These are phyloP conservation scores for Drosophila seguyi DNA, from an alignment of 1,140 invertebrate genomes.

Conservation along the genomic window DNA sequence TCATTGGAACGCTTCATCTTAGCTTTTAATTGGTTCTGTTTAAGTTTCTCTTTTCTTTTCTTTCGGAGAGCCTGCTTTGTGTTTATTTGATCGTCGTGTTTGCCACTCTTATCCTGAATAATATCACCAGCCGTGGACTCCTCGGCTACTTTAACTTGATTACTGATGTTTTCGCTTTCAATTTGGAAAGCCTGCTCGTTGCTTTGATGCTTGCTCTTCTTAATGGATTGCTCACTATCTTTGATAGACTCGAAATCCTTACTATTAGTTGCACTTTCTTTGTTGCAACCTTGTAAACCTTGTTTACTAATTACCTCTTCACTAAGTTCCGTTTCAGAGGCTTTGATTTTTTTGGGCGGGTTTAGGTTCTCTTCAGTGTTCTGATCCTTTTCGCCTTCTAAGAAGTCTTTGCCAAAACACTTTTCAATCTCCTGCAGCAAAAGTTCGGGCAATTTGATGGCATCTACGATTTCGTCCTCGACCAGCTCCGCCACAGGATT, in stretches of 20 bases:
- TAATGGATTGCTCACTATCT: constrained; percentile 1
- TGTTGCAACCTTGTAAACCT: too few species aligned
- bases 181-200: background rate
- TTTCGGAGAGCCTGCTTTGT: background rate
- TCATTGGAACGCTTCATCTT: constrained; percentile 33
- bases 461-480: constrained; percentile 76
- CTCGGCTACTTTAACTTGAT: background rate
- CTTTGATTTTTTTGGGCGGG: background rate
- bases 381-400: background rate
- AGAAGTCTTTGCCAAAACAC: constrained; percentile 66
- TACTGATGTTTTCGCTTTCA: background rate
- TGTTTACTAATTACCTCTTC: background rate
- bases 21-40: background rate
- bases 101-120: background rate
- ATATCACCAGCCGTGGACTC: background rate
- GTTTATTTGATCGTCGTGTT: background rate
- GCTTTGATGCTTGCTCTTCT: background rate
- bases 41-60: background rate
- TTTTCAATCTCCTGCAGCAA: constrained; percentile 74
- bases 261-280: background rate
- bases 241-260: constrained; percentile 3
- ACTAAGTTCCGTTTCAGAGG: background rate
- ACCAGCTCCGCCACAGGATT: constrained; percentile 38
- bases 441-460: constrained; percentile 64
- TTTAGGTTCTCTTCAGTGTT: background rate